These are phyloP conservation scores for Lasaia peninsularis DNA, from an alignment of 1,140 invertebrate genomes.

Conservation along the genomic window DNA sequence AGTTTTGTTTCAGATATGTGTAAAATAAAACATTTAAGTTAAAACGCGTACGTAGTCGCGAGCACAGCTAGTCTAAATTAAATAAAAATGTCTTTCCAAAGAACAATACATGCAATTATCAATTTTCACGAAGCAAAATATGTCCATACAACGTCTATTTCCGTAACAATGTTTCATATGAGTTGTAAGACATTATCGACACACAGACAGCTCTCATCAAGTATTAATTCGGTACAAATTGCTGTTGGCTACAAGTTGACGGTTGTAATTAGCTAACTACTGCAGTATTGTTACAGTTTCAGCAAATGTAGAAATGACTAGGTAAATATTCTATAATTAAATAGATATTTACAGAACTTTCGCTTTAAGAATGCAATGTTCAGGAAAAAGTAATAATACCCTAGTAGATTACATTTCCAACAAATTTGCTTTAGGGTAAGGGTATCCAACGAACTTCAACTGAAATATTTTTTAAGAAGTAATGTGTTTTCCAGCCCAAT, in stretches of 20 bases:
- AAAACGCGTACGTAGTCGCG: no score
- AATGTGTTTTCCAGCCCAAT: background rate
- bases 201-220: background rate
- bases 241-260: background rate
- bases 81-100: no score
- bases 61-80: no score
- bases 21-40: no score
- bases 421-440: no score
- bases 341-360: no score
- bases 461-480: background rate
- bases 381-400: no score
- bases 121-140: background rate
- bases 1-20: no score
- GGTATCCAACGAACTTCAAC: no score
- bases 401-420: no score
- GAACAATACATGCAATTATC: background rate
- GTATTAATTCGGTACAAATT: background rate
- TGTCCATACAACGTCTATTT: background rate
- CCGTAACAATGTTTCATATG: background rate
- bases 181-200: constrained; percentile 10
- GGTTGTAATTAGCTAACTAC: background rate
- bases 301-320: background rate
- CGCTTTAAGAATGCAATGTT: no score
- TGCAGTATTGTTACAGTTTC: background rate
- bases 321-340: background rate